phyloP scores from a whole-genome alignment of 2,797 vertebrate species.

The Pangasius sanitwongsei region DNA sequence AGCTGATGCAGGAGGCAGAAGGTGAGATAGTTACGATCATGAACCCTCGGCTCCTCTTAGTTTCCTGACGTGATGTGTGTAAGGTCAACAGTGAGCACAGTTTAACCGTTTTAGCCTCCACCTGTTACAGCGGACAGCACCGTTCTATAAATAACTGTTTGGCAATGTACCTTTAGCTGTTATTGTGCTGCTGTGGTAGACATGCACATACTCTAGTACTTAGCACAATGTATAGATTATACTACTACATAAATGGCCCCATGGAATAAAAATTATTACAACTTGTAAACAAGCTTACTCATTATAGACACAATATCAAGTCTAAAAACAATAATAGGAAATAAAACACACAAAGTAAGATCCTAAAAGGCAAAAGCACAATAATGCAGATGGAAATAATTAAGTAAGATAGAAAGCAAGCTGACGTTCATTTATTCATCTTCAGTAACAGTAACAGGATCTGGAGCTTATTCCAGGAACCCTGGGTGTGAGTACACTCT shows the following conservation, averaged over 20 bases:
- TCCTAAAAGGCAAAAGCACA: neutral
- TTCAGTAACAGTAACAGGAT: neutral
- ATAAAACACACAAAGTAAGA: neutral
- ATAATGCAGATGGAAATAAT: neutral
- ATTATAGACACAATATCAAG: neutral
- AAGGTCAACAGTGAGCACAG: slow-evolving; percentile 20
- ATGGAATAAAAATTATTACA: neutral
- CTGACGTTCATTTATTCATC: neutral
- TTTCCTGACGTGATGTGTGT: neutral
- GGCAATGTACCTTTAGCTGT: neutral
- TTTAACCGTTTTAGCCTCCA: neutral
- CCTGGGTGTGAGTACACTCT: neutral
- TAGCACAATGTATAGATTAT: neutral
- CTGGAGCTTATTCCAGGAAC: neutral
- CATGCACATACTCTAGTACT: neutral
- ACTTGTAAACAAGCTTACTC: neutral
- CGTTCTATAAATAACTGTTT: slow-evolving; percentile 35
- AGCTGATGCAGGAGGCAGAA: slow-evolving; percentile 79
- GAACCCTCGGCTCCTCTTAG: slow-evolving; percentile 16
- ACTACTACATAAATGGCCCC: neutral
- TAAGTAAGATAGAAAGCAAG: neutral
- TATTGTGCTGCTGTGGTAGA: neutral
- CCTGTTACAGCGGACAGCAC: slow-evolving; percentile 10
- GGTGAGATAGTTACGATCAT: slow-evolving; percentile 64
- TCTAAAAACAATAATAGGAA: neutral